Evolutionary conservation across 2,888 invertebrate genomes (phyloP), one percentile per base, ranked within the genome.

Genomic region (Caenorhabditis afra): DNA sequence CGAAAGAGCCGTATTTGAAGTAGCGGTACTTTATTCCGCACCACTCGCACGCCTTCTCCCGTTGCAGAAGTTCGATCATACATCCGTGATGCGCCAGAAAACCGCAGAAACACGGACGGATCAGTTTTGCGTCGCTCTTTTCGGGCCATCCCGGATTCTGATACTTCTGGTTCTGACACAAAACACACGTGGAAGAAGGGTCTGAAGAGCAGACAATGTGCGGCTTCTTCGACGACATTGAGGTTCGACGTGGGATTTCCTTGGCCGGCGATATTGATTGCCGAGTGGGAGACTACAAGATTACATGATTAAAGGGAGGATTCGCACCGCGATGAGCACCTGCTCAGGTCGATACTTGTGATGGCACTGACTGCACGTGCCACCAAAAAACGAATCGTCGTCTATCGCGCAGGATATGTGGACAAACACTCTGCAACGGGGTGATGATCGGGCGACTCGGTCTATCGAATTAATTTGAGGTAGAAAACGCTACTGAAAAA

Each of bases 311-410:
- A 20, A 20, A 12, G 29, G 16, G 3, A 23, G 29, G 37, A 55
- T 29, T 18, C 1, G 18, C 2, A 4, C 29, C 29, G 12, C 16
- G 16, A 16, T 18, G 16, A 5, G 20, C 47, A 68, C 68, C 52
- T 68, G 68, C 35, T 68, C 71, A 5, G 71, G 71, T 3, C 64
- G 62, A 37, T 71, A 71, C 41, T 44, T 71, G 16, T 62, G 47
- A 41, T 64, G 53, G 49, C 71, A 71, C 39, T 71, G 71, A 50
- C 35, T 55, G 59, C 65, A 75, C 3, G 49, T 49, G 16, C 53
- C 53, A 29, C 68, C 79, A 18, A 76, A 76, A n/a, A 76, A 76
- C n/a, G 75, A 47, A 11, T 58, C 64, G 61, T 41, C 61, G 74
- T 74, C 66, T 44, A 74, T 53, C n/a, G 74, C 66, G 41, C 71